Evolutionary conservation across 1,140 invertebrate species (phyloP), one percentile per base, ranked within the genome.

Genomic region (Drosophila punjabiensis): DNA sequence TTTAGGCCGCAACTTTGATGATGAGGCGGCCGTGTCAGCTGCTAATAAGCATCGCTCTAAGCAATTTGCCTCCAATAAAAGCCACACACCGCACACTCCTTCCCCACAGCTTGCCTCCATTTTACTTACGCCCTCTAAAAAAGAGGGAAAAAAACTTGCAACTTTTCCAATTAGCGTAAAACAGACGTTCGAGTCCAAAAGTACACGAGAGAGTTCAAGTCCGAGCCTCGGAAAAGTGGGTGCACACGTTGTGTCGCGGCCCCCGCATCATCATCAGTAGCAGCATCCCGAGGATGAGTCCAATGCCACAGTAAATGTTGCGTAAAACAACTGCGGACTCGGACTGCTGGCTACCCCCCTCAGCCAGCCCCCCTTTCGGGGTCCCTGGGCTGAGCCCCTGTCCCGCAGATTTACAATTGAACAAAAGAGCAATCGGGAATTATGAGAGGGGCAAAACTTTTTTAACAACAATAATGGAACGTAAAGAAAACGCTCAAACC

Each of bases 101-200:
- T 11, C 16, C 4, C 20, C 32, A n/a, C 30, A 35, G 60, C 13
- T 32, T 13, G 24, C 61, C 28, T 48, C 41, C 32, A 35, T 35
- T 13, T 13, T 30, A 50, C 61, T 18, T 30, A 33, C 32, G 45
- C 70, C 43, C 43, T 30, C 71, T 60, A 28, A 33, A 70, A 77
- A 77, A 58, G 58, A 48, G 35, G 48, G 35, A 56, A 70, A 65
- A 87, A 87, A 88, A 90, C 85, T 90, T 90, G 82, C 86, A 89
- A 89, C 85, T 89, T 89, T 89, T 89, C 86, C 86, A 89, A 89
- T 89, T 89, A 89, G 85, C 85, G 85, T 81, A 81, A 88, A 88
- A 88, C 87, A 89, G 78, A 82, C 81, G 68, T 78, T 79, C 68
- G 56, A 79, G 67, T 79, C 60, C 60, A 78, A 70, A 70, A 69